These are phyloP conservation scores for Hyphantria cunea DNA, from an alignment of 1,140 invertebrate genomes.

Conservation along the genomic window DNA sequence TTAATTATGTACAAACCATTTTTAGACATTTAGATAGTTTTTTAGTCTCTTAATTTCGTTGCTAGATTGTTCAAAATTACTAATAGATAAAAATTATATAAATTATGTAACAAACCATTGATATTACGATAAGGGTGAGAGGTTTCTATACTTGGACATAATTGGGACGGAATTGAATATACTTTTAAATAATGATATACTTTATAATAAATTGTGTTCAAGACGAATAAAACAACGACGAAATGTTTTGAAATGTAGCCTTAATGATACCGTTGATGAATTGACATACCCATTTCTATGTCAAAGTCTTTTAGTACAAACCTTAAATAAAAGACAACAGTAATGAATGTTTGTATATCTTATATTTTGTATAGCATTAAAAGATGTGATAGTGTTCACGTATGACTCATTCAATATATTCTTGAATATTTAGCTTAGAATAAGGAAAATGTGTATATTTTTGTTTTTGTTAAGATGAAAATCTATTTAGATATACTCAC, in stretches of 20 bases:
- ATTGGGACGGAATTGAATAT: neutral
- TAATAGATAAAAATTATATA: conserved; percentile 13
- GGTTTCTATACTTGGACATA: neutral
- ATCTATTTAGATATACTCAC: neutral
- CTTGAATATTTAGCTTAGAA: conserved; percentile 8
- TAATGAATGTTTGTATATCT: conserved; percentile 4
- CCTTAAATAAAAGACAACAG: conserved; percentile 17
- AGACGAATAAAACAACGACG: too few relatives aligned
- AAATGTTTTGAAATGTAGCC: neutral
- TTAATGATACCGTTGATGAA: neutral
- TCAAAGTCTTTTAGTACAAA: conserved; percentile 26
- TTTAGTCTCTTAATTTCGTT: conserved; percentile 18
- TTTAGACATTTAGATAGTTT: conserved; percentile 13
- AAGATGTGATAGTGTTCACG: conserved; percentile 23
- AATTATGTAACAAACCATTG: conserved; percentile 2
- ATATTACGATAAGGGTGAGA: neutral
- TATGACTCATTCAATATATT: conserved; percentile 14
- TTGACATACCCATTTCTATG: neutral
- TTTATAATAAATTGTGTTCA: too few relatives aligned
- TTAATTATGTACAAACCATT: conserved; percentile 25
- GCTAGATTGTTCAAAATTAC: conserved; percentile 25
- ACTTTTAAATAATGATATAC: neutral
- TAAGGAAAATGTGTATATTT: conserved; percentile 16
- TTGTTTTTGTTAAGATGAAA: conserved; percentile 21
- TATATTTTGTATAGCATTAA: conserved; percentile 3